These are phyloP conservation scores for Acanthosepion lycidas DNA, from an alignment of 2,888 invertebrate genomes.

Conservation along the genomic window DNA sequence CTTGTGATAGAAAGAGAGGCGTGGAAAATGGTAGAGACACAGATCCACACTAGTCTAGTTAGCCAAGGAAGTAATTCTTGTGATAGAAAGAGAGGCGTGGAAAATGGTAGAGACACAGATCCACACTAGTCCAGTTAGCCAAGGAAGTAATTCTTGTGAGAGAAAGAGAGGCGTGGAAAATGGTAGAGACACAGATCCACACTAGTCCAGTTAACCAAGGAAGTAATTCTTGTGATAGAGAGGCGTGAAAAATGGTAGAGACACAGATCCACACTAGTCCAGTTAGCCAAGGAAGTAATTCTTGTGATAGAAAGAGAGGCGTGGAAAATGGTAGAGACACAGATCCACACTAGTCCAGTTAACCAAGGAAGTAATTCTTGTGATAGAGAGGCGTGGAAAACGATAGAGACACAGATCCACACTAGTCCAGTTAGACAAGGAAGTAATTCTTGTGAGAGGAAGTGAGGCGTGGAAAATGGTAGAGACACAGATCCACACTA, in stretches of 20 bases:
- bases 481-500: neutral
- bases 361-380: neutral
- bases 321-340: too few species aligned
- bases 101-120: neutral
- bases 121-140: neutral
- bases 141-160: neutral
- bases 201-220: neutral
- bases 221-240: neutral
- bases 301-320: neutral
- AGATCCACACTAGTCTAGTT: neutral
- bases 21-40: too few species aligned
- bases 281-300: slow-evolving; percentile 21
- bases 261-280: neutral
- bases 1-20: neutral
- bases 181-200: too few species aligned
- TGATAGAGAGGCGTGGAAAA: neutral
- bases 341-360: neutral
- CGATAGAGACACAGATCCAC: neutral
- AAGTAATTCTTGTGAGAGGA: neutral
- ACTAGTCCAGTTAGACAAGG: neutral
- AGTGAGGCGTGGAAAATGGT: too few species aligned
- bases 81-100: neutral
- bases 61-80: slow-evolving; percentile 9
- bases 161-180: neutral
- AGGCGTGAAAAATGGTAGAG: neutral